These are phyloP conservation scores for Lepilemur ruficaudatus DNA, from an alignment of 2,797 vertebrate genomes.

Conservation along the genomic window DNA sequence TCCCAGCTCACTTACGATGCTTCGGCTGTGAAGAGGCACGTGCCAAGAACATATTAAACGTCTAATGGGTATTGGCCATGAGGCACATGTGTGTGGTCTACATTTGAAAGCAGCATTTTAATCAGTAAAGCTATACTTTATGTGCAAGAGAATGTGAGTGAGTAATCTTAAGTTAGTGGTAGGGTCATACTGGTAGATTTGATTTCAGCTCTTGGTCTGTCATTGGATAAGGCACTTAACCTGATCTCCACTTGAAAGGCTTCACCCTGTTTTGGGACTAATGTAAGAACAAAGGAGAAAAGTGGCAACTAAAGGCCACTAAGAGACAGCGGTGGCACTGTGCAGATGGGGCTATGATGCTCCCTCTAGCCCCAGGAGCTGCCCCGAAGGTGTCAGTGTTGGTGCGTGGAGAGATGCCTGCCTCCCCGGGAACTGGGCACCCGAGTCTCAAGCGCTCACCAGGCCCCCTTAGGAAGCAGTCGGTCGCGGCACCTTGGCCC, in stretches of 20 bases:
- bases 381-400: not conserved
- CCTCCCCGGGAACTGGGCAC: not conserved
- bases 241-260: not conserved
- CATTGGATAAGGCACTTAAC: not conserved
- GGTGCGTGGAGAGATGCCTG: accelerated
- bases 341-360: not conserved
- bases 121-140: accelerated
- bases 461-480: not conserved
- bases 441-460: not conserved
- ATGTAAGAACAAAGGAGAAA: not conserved
- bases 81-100: accelerated
- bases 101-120: not conserved
- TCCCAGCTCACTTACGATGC: accelerated
- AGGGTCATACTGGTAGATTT: accelerated
- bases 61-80: accelerated
- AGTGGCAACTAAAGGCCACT: not conserved
- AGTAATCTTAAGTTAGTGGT: not conserved
- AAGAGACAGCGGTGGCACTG: not conserved
- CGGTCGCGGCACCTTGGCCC: not conserved
- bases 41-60: accelerated
- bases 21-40: not conserved
- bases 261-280: not conserved
- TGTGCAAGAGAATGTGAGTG: accelerated
- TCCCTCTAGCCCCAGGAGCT: not conserved
- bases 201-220: not conserved